Conservation (phyloP, 2,113 vertebrate species). For the Enhydra lutris region DNA sequence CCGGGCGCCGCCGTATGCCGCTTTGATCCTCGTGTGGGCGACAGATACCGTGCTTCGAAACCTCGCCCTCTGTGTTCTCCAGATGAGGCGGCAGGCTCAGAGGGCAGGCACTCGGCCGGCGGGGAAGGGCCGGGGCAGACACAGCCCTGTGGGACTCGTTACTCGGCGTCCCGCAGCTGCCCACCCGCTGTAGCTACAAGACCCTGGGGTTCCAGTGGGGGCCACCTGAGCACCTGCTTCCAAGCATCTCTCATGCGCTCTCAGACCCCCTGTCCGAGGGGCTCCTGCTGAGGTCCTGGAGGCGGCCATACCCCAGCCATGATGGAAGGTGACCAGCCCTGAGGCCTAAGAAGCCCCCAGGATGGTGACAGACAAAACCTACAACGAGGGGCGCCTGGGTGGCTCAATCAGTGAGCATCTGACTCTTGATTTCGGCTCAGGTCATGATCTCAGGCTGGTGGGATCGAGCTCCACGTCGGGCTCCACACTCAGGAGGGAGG, state of each 20-base stretch:
- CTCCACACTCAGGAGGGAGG: not conserved
- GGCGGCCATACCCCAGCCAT: not conserved
- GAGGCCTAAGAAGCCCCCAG: not conserved
- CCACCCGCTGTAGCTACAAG: not conserved
- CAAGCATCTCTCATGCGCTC: not conserved
- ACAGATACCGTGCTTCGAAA: accelerated
- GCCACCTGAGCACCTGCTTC: not conserved
- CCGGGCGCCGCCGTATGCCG: not conserved
- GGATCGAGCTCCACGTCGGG: not conserved
- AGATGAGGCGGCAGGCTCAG: not conserved
- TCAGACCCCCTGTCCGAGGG: not conserved
- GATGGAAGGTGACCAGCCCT: not conserved
- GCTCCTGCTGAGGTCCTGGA: not conserved
- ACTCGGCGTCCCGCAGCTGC: accelerated
- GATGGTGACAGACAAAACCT: not conserved
- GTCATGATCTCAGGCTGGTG: not conserved
- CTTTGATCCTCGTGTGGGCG: not conserved
- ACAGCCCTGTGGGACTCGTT: not conserved
- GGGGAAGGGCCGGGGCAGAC: not conserved
- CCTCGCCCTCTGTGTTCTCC: not conserved
- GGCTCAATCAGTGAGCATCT: not conserved
- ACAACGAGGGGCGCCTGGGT: not conserved
- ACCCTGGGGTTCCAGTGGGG: not conserved
- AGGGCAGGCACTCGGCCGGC: not conserved
- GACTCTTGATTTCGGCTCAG: not conserved